These are phyloP conservation scores for Pristis pectinata DNA, from an alignment of 2,797 vertebrate genomes.

Conservation along the genomic window DNA sequence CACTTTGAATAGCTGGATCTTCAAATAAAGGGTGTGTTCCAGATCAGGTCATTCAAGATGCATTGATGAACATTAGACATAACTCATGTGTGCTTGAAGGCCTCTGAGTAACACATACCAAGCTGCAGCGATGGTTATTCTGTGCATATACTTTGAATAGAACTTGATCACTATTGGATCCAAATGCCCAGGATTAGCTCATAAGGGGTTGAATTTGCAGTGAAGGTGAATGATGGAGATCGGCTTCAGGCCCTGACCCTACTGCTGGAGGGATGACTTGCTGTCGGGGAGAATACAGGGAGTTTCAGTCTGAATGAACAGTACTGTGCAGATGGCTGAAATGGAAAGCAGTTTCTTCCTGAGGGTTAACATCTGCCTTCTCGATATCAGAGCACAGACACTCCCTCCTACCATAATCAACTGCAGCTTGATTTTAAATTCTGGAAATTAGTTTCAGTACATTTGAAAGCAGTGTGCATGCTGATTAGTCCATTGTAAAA, in stretches of 20 bases:
- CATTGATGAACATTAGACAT: not conserved
- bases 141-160: not conserved
- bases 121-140: not conserved
- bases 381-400: not conserved
- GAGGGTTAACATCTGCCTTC: not conserved
- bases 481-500: not conserved
- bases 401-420: not conserved
- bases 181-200: not conserved
- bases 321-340: not conserved
- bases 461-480: not conserved
- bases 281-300: not conserved
- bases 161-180: not conserved
- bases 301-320: not conserved
- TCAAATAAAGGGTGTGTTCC: not conserved
- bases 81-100: not conserved
- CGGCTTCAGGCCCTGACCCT: not conserved
- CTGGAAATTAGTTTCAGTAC: slow-evolving; percentile 5
- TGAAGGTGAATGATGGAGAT: not conserved
- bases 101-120: not conserved
- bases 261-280: not conserved
- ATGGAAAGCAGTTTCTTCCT: not conserved
- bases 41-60: not conserved
- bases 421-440: not conserved
- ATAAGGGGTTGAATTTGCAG: no score
- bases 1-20: no score